A percentile compares a stretch with the other conserved stretches of the same genome.
Evolutionary conservation across 2,113 vertebrate species (phyloP).

Genomic region (Macquaria australasica): DNA sequence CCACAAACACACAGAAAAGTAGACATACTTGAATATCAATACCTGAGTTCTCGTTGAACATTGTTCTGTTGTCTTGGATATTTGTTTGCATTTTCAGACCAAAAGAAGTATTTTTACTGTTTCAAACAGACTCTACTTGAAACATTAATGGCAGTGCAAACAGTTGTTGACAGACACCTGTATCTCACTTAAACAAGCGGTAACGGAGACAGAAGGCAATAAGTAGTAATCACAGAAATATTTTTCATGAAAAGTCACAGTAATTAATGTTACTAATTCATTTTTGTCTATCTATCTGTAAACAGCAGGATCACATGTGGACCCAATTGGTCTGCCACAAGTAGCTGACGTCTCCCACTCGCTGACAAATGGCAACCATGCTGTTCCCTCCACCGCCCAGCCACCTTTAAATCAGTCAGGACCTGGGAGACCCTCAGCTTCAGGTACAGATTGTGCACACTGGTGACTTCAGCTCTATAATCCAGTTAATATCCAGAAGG

Average conservation of each 20-base stretch:
- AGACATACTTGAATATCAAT: neutral
- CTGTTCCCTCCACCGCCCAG: constrained; percentile 77
- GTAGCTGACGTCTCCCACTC: constrained; percentile 66
- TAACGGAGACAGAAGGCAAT: neutral
- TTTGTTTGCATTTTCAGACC: neutral
- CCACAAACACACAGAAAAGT: constrained; percentile 8
- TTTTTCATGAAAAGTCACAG: neutral
- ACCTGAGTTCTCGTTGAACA: neutral
- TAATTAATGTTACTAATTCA: neutral
- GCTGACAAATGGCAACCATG: constrained; percentile 87
- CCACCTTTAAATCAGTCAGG: constrained; percentile 80
- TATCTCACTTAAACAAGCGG: neutral
- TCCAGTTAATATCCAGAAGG: neutral
- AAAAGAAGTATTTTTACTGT: neutral
- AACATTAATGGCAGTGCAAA: neutral
- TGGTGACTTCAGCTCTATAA: neutral
- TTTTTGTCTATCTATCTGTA: constrained; percentile 24
- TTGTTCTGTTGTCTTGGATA: neutral
- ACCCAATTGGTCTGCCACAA: constrained; percentile 73
- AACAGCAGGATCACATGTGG: constrained; percentile 73
- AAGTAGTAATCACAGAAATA: neutral
- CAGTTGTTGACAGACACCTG: neutral
- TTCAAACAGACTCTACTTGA: neutral
- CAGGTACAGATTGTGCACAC: constrained; percentile 81
- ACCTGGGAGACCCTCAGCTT: constrained; percentile 84